phyloP scores from a whole-genome alignment of 2,888 invertebrate genomes.

The Tetragonula carbonaria region DNA sequence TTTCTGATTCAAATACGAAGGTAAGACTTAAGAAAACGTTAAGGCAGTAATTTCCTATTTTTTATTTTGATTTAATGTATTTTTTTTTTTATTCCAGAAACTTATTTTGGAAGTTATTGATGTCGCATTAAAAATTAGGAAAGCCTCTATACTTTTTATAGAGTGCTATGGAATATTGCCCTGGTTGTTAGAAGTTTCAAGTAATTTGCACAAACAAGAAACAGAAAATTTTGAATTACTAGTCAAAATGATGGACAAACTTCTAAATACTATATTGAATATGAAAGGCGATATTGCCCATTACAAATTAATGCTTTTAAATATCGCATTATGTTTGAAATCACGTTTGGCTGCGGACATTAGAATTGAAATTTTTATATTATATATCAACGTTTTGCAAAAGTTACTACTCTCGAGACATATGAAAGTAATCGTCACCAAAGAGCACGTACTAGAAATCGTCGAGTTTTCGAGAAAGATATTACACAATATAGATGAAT shows the following conservation, averaged over 20 bases:
- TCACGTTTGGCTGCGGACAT: slow-evolving; percentile 62
- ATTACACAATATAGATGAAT: slow-evolving; percentile 76
- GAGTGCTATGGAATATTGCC: slow-evolving; percentile 89
- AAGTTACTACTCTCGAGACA: slow-evolving; percentile 68
- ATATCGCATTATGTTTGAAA: slow-evolving; percentile 64
- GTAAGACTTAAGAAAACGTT: slow-evolving; percentile 75
- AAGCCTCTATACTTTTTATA: slow-evolving; percentile 88
- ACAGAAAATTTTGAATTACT: slow-evolving; percentile 66
- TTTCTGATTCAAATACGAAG: slow-evolving; percentile 88
- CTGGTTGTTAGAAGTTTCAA: slow-evolving; percentile 86
- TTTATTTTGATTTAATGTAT: slow-evolving; percentile 6
- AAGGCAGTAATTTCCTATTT: not conserved
- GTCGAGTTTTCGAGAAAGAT: slow-evolving; percentile 63
- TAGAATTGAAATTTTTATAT: slow-evolving; percentile 50
- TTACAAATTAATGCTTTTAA: slow-evolving; percentile 68
- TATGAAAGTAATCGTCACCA: slow-evolving; percentile 68
- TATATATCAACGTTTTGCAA: slow-evolving; percentile 65
- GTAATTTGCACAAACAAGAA: slow-evolving; percentile 65
- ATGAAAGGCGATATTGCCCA: slow-evolving; percentile 62
- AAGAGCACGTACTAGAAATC: slow-evolving; percentile 71
- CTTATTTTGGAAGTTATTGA: slow-evolving; percentile 88
- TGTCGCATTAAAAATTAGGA: slow-evolving; percentile 87
- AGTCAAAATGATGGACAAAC: slow-evolving; percentile 74
- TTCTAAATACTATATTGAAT: slow-evolving; percentile 61
- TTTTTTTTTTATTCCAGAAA: slow-evolving; percentile 77